Percentiles rank a stretch among this genome's conserved stretches.
Conservation (phyloP, 2,797 vertebrate species). For the Mallotus villosus region DNA sequence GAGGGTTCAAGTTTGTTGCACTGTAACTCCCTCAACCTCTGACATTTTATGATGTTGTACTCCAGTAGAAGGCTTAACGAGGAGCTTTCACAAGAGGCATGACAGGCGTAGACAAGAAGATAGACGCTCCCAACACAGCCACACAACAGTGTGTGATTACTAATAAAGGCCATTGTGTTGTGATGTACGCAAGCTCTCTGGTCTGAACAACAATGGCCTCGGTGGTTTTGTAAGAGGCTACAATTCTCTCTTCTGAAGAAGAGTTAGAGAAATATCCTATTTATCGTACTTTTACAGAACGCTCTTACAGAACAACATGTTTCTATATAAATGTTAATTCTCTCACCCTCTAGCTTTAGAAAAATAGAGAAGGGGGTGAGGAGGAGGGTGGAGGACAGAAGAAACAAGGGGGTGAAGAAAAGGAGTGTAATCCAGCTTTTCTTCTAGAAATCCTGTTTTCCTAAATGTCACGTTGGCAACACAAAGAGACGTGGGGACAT, state of each 20-base stretch:
- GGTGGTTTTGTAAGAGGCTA: background rate
- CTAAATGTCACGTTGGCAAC: slow-evolving; percentile 67
- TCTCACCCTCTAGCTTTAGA: slow-evolving; percentile 34
- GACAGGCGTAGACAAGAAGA: too few relatives aligned
- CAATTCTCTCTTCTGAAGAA: slow-evolving; percentile 32
- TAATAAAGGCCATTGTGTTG: too few relatives aligned
- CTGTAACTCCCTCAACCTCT: background rate
- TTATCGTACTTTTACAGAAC: slow-evolving; percentile 64
- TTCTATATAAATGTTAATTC: slow-evolving; percentile 77
- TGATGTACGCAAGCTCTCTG: too few relatives aligned
- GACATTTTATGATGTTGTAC: too few relatives aligned
- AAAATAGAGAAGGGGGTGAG: slow-evolving; percentile 34
- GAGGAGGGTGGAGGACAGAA: slow-evolving; percentile 3
- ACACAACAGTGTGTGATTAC: too few relatives aligned
- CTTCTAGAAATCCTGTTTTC: slow-evolving; percentile 45
- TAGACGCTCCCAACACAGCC: too few relatives aligned
- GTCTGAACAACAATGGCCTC: too few relatives aligned
- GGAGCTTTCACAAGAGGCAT: too few relatives aligned
- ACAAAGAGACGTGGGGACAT: slow-evolving; percentile 41
- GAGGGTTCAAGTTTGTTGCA: background rate
- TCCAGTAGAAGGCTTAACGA: too few relatives aligned
- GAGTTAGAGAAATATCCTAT: slow-evolving; percentile 63
- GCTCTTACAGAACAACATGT: slow-evolving; percentile 36
- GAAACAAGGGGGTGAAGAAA: slow-evolving; percentile 45
- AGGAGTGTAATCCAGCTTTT: slow-evolving; percentile 60